Evolutionary conservation across 35 echinoderm and acorn worm species (phyloP).

Genomic region (Nesometra sesokonis): DNA sequence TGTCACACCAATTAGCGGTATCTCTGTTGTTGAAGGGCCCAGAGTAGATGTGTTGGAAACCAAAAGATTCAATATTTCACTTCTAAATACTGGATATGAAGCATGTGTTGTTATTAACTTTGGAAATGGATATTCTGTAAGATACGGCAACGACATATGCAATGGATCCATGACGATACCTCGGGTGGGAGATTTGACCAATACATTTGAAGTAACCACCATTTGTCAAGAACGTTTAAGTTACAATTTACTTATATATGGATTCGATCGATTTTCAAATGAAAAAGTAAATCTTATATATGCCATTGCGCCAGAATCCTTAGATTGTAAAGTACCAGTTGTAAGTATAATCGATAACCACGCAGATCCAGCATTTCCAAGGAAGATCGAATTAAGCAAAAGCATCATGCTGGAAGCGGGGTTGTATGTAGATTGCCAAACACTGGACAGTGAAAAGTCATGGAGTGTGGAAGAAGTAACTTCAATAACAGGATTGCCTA

Average conservation of each 20-base stretch:
- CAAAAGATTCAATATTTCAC: not conserved
- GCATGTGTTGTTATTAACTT: not conserved
- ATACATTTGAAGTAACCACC: not conserved
- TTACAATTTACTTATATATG: not conserved
- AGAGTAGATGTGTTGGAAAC: not conserved
- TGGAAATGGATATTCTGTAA: not conserved
- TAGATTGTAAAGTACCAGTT: not conserved
- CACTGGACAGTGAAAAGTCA: not conserved
- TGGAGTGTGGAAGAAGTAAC: not conserved
- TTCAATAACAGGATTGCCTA: not conserved
- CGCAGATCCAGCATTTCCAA: not conserved
- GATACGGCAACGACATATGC: not conserved
- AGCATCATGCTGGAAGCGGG: not conserved
- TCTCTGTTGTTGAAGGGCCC: not conserved
- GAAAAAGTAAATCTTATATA: not conserved
- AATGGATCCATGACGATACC: not conserved
- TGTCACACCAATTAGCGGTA: not conserved
- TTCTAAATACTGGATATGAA: not conserved
- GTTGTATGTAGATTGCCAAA: not conserved
- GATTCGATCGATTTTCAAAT: not conserved
- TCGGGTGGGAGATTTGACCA: not conserved
- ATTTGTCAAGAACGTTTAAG: not conserved
- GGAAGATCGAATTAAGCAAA: not conserved
- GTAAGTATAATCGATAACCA: not conserved
- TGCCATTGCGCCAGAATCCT: not conserved